These are phyloP conservation scores for Pardalotus punctatus DNA, from an alignment of 2,113 vertebrate genomes.

Conservation along the genomic window DNA sequence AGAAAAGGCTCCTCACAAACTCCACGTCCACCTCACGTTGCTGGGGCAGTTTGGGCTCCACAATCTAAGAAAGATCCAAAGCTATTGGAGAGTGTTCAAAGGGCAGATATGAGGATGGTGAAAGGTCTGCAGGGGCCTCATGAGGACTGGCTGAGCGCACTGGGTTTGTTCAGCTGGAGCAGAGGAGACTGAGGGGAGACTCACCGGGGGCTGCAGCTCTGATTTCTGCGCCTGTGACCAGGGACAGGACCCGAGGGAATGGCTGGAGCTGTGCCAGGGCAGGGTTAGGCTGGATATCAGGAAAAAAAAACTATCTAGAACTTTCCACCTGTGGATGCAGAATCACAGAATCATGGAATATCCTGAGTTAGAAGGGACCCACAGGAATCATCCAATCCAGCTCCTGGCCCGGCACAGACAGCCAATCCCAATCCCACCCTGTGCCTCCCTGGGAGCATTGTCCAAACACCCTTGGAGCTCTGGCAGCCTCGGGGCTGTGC, in stretches of 20 bases:
- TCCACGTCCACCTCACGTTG: accelerated
- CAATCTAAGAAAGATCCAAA: accelerated
- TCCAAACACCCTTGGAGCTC: accelerated
- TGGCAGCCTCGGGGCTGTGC: neutral
- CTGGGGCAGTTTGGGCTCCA: neutral
- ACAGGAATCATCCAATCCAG: neutral
- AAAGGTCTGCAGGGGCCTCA: neutral
- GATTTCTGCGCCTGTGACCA: neutral
- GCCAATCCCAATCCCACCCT: neutral
- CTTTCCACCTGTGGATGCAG: neutral
- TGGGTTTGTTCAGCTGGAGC: neutral
- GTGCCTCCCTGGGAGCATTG: accelerated
- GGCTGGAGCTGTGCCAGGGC: neutral
- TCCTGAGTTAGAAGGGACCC: neutral
- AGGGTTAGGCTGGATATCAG: neutral
- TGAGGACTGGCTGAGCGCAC: neutral
- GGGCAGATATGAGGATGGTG: neutral
- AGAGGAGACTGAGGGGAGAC: neutral
- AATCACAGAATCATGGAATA: neutral
- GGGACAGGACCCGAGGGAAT: neutral
- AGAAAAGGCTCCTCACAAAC: neutral
- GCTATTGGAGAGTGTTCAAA: neutral
- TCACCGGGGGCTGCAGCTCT: neutral
- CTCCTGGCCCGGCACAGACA: neutral
- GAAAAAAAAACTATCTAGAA: neutral